A percentile compares a stretch with the other conserved stretches of the same genome.
phyloP scores from a whole-genome alignment of 1,140 invertebrate genomes.

The Drosophila lowei region DNA sequence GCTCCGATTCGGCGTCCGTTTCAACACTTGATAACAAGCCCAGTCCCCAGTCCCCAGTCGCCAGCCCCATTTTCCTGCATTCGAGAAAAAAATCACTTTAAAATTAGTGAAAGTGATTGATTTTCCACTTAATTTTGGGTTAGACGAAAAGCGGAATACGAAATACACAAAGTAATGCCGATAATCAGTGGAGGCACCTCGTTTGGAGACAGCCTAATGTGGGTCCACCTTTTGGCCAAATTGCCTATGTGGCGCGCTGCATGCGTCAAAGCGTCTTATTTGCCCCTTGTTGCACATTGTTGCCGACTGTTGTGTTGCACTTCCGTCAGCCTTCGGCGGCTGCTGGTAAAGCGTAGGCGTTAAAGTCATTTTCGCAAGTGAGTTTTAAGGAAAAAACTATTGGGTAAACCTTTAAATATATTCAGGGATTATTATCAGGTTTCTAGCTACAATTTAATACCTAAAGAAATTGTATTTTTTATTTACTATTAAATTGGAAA shows the following conservation, averaged over 20 bases:
- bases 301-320: conserved; percentile 30
- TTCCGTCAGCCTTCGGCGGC: conserved; percentile 56
- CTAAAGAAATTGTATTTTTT: too few relatives aligned
- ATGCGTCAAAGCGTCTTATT: conserved; percentile 56
- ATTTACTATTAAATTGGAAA: too few relatives aligned
- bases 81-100: conserved; percentile 63
- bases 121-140: conserved; percentile 73
- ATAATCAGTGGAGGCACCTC: conserved; percentile 61
- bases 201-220: conserved; percentile 44
- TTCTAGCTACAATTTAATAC: too few relatives aligned
- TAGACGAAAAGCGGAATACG: conserved; percentile 41
- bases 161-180: conserved; percentile 54
- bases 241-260: conserved; percentile 69
- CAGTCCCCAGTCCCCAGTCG: too few relatives aligned
- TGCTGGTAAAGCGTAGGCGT: conserved; percentile 19
- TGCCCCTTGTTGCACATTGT: conserved; percentile 23
- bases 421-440: too few relatives aligned
- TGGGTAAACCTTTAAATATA: too few relatives aligned
- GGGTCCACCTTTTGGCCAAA: conserved; percentile 42
- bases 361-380: too few relatives aligned
- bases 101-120: conserved; percentile 81
- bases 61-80: conserved; percentile 60
- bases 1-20: conserved; percentile 56
- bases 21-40: conserved; percentile 73
- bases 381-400: too few relatives aligned